Base-by-base conservation (phyloP, 2,797 vertebrate genomes). In the Cryptoprocta ferox region DNA sequence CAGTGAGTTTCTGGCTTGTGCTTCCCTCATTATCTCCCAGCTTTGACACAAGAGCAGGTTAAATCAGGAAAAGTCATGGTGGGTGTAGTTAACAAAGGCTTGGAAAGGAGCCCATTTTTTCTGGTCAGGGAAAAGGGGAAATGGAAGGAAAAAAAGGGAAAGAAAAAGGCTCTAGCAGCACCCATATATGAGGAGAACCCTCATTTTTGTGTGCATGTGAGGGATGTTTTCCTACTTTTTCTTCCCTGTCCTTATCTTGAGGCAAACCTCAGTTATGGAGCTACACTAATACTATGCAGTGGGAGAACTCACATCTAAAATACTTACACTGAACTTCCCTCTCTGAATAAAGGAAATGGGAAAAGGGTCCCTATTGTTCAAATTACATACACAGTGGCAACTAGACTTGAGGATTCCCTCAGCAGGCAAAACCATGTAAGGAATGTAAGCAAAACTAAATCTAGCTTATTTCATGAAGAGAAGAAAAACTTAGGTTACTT, bases 141-240 rank as follows among this genome's bases (percentile, higher is more conserved):
- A 56, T 56, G 18, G 53, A 56, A 56, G 53, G 16, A 53, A 53
- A 21, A 53, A 56, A 56, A 66, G 2, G 7, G 18, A 42, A 21
- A 9, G 21, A n/a, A 1, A 87, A 65, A 79, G 39, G 3, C 11
- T 66, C 32, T 84, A 37, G 45, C 56, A 83, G 12, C 19, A 10
- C 3, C 3, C 7, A 2, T 18, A 1, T 42, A 0, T 16, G 42
- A 18, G 1, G 5, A 30, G 28, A 76, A 30, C 12, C 1, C 28
- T 45, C 21, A 30, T 70, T 48, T 79, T 5, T 24, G 6, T 12
- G 19, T n/a, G n/a, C 12, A 18, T 61, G 30, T 48, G 35, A 45
- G 30, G 11, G 30, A 4, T 32, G 6, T 66, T 76, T 21, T 12
- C 39, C 15, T 65, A 18, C 3, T 32, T 39, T 10, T 61, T 53